These are phyloP conservation scores for Tragelaphus strepsiceros DNA, from an alignment of 2,113 vertebrate genomes.

Conservation along the genomic window DNA sequence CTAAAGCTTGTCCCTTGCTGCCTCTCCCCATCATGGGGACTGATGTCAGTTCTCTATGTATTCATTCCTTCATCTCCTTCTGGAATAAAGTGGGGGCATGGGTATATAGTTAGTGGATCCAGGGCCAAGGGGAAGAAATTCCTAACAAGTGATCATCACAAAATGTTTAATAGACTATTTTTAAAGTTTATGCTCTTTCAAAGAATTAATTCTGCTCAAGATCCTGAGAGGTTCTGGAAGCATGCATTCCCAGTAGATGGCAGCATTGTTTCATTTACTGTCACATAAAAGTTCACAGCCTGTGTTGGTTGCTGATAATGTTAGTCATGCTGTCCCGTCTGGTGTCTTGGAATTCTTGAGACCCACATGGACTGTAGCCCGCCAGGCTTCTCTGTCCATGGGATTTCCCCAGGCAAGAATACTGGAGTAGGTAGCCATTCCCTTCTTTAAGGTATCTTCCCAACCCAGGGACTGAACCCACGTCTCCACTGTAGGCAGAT, in stretches of 20 bases:
- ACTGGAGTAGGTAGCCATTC: background rate
- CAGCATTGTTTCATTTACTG: conserved; percentile 45
- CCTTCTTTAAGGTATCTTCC: background rate
- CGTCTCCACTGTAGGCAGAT: background rate
- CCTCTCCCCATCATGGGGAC: background rate
- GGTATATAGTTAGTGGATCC: too few relatives aligned
- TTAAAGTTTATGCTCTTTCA: background rate
- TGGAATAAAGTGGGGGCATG: background rate
- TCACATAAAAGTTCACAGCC: rapidly evolving
- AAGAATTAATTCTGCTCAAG: background rate
- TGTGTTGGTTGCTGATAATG: too few relatives aligned
- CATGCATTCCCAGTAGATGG: conserved; percentile 53
- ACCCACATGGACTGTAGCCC: background rate
- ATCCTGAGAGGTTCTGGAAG: background rate
- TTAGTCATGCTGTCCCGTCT: background rate
- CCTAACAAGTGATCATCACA: background rate
- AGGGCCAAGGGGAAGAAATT: background rate
- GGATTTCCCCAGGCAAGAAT: background rate
- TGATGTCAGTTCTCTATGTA: background rate
- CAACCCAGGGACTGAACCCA: background rate
- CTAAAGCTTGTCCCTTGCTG: background rate
- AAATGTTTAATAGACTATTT: background rate
- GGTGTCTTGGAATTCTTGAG: background rate
- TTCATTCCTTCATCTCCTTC: background rate
- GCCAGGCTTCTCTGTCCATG: background rate